Evolutionary conservation across 1,140 invertebrate species (phyloP), one percentile per base, ranked within the genome.

Genomic region (Anastrepha ludens): DNA sequence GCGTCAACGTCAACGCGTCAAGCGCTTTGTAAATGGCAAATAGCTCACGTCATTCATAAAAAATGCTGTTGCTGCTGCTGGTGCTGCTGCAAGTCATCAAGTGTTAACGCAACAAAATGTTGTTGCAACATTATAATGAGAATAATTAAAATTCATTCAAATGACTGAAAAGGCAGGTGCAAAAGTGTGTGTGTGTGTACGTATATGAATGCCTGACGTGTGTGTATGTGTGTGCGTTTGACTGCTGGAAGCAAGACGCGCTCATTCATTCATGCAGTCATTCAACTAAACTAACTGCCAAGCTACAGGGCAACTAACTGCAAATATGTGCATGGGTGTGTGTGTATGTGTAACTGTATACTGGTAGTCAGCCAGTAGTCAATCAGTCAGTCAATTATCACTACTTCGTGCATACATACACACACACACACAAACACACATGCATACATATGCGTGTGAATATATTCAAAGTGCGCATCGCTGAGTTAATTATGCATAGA

Each of bases 91-190:
- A 13, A 58, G 17, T 81, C 74, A 55, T 81, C 74, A 29, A 81
- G n/a, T 3, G 74, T 55, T 81, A 20, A 55, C n/a, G 17, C 9
- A 17, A 62, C 74, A 81, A 81, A 9, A 55, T 3, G 47, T 81
- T 81, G 47, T 81, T 81, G 74, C 74, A 81, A 58, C 74, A 81
- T 81, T 81, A 81, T 81, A 81, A 81, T 81, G 47, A 81, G 47
- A 81, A 81, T 81, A 81, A 81, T 81, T 81, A 81, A 81, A 81
- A 17, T 58, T 81, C 74, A 81, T 81, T 81, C 74, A 81, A 81
- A 41, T 55, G 44, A n/a, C 74, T 50, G 74, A 81, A 81, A 81
- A 81, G 50, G 50, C 74, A 81, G n/a, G 50, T 55, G 47, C 15
- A 41, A 47, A 55, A 55, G 64, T 20, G 5, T 17, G 0, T 39